Percentiles rank a stretch among this genome's conserved stretches.
phyloP scores from a whole-genome alignment of 2,888 invertebrate genomes.

The Napeogenes inachia region DNA sequence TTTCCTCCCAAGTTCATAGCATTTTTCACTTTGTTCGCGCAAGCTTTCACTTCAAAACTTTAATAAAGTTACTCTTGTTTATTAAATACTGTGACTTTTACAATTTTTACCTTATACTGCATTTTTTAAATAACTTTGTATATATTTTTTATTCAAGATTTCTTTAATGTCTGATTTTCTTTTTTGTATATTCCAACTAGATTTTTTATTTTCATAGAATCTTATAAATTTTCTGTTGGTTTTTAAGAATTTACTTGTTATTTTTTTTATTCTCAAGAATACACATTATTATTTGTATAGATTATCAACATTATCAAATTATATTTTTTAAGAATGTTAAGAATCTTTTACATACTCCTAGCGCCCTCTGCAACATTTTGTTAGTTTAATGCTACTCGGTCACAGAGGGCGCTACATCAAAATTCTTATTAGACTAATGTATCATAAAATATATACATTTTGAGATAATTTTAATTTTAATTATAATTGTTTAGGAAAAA shows the following conservation, averaged over 20 bases:
- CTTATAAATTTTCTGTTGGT: too few relatives aligned
- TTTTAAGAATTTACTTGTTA: too few relatives aligned
- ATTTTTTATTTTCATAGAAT: too few relatives aligned
- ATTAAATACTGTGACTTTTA: constrained; percentile 15
- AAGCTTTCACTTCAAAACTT: constrained; percentile 58
- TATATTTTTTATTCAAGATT: too few relatives aligned
- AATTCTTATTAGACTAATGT: constrained; percentile 32
- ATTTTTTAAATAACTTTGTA: neutral
- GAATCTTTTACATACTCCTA: constrained; percentile 23
- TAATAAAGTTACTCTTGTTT: constrained; percentile 35
- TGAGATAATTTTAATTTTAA: neutral
- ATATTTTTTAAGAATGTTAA: neutral
- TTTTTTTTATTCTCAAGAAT: too few relatives aligned
- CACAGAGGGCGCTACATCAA: constrained; percentile 49
- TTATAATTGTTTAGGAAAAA: neutral
- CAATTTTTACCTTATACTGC: constrained; percentile 11
- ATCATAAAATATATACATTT: constrained; percentile 21
- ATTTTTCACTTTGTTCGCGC: constrained; percentile 63
- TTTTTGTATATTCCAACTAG: too few relatives aligned
- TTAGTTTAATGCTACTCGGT: constrained; percentile 50
- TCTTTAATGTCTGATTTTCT: too few relatives aligned
- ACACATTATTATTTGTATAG: too few relatives aligned
- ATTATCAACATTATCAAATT: too few relatives aligned
- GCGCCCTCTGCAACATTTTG: constrained; percentile 44
- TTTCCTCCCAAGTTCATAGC: constrained; percentile 58